Base-by-base conservation (phyloP, 2,888 invertebrate species). In the Drosophila macrospina region DNA sequence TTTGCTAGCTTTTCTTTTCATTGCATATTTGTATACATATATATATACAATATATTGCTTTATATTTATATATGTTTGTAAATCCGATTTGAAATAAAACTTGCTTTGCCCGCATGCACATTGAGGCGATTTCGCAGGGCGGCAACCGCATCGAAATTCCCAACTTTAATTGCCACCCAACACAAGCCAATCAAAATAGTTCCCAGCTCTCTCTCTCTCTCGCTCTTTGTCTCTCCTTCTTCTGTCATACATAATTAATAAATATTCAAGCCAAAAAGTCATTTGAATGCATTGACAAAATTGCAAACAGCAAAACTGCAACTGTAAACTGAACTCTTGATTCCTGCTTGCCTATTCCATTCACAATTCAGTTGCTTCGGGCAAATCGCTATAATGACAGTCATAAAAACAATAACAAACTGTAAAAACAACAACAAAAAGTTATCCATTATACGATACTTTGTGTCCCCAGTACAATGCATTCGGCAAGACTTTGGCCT, bases 221-320 rank as follows among this genome's bases (percentile, higher is more conserved):
- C 8, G 44, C 26, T 26, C 11, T 47, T 20, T 32, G 4, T 5
- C 5, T 4, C 32, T 61, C 66, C 48, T 65, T 47, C 76, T 75
- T 82, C 79, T 86, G 78, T 67, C 59, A 76, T 80, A 64, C 86
- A 83, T 86, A 80, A 83, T 81, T 80, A 76, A 69, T 83, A 67
- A 74, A 68, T 71, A 54, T 41, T 32, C 41, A 54, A 42, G 41
- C 63, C 42, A 34, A 64, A 64, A 50, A 52, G 56, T 11, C 60
- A 57, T 67, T 73, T 28, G 42, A 61, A 61, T 74, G 65, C 54
- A 51, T 37, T 63, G 74, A 68, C 71, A 57, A 72, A 67, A 41
- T 20, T 24, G 20, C 20, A 41, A 41, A 41, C 34, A 6, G 44
- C 32, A 20, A 20, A 44, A 50, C 41, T 39, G 30, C 7, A 50